Evolutionary conservation across 1,140 invertebrate species (phyloP), one percentile per base, ranked within the genome.

Genomic region (Himalopsyche phryganea): DNA sequence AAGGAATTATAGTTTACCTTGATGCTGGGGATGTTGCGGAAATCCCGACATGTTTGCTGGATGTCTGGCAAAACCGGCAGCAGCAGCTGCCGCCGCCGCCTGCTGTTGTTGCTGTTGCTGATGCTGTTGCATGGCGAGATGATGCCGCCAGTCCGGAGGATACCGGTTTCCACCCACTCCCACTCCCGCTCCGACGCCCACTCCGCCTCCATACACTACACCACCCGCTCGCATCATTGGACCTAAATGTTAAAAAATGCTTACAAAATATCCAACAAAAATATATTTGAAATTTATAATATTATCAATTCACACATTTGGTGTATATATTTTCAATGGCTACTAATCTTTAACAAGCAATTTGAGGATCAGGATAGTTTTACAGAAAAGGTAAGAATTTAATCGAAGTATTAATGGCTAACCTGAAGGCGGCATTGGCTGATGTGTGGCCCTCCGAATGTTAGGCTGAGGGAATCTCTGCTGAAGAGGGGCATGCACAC

Each of bases 101-200:
- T 87, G 85, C 57, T 85, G 81, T 72, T 81, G 81, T 38, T 85
- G 85, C 45, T 85, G 71, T 74, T 83, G 78, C 9, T 75, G 72
- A 46, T 81, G 78, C 66, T 87, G 85, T 57, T 85, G 81, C 73
- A 87, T 85, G 77, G 89, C 81, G 65, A 89, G 72, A 60, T 85
- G 75, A 52, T 88, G 86, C 50, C 86, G 76, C 85, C 87, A 87
- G 66, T 87, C 87, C 71, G 80, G 74, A 81, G 78, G 75, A 69
- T 82, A 70, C 77, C 70, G 69, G 79, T 71, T 66, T 15, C 79
- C 76, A 76, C 68, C 68, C 80, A 69, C 78, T 79, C 80, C 79
- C 72, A 80, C 80, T 75, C 82, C 62, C 68, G 79, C 76, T 67
- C 81, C 67, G 66, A 53, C 75, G 68, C 60, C 76, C 35, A 69